A percentile compares a stretch with the other conserved stretches of the same genome.
These are phyloP conservation scores for Latrodectus hesperus DNA, from an alignment of 2,888 invertebrate species.

Conservation along the genomic window DNA sequence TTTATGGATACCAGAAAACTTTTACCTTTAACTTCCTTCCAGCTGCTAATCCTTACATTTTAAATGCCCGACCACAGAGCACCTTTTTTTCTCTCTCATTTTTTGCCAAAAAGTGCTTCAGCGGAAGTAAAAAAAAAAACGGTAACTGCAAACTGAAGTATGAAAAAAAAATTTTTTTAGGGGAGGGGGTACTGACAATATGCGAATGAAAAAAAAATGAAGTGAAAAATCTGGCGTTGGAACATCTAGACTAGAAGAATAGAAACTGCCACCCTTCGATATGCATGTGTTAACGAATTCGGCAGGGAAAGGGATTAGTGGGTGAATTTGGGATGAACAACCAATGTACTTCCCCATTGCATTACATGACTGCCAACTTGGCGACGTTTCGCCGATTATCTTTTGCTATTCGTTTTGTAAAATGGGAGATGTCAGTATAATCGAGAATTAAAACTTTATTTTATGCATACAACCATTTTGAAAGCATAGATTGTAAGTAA, in stretches of 20 bases:
- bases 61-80: neutral
- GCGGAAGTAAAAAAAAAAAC: neutral
- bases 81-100: neutral
- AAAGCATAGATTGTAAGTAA: too few relatives aligned
- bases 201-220: too few relatives aligned
- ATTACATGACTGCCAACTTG: too few relatives aligned
- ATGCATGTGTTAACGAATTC: neutral
- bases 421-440: too few relatives aligned
- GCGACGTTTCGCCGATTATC: too few relatives aligned
- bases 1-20: neutral
- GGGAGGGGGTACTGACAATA: too few relatives aligned
- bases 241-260: neutral
- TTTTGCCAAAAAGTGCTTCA: neutral
- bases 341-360: neutral
- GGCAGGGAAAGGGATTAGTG: neutral
- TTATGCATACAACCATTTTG: too few relatives aligned
- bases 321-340: neutral
- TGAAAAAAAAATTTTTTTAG: neutral
- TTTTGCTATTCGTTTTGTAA: too few relatives aligned
- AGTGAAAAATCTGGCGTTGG: neutral
- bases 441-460: too few relatives aligned
- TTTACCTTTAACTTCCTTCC: neutral
- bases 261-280: neutral
- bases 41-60: neutral
- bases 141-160: neutral